Evolutionary conservation across 2,888 invertebrate species (phyloP), one percentile per base, ranked within the genome.

Genomic region (Melanostoma scalare): DNA sequence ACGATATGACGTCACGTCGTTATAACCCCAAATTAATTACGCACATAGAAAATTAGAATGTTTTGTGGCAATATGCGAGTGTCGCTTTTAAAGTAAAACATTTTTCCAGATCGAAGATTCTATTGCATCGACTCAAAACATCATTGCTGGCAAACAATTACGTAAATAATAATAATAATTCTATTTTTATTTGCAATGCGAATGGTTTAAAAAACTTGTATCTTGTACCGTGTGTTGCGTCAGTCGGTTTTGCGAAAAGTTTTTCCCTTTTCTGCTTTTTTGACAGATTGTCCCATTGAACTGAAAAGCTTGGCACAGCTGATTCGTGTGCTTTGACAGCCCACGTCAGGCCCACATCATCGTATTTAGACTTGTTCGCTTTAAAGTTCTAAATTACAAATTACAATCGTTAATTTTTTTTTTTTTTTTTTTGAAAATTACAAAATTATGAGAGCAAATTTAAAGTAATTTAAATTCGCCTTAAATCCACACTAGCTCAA

Each of bases 1-100:
- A 89, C 90, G 90, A 90, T 90, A 87, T 90, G 89, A 89, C 89
- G 89, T 87, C 88, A 87, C 87, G 73, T 61, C 35, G 69, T 60
- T 84, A 75, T 84, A 84, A 79, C 84, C 84, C 79, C 79, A 84
- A 84, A 84, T 79, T 75, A 79, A 84, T 79, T 84, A 84, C 84
- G 84, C 79, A 84, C 67, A 84, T 84, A 84, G 52, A 72, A 79
- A 84, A 74, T 61, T 61, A 30, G 42, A 79, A 75, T 79, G 74
- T 84, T 84, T 79, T 69, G 79, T 55, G 61, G 60, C 33, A 71
- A 79, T 52, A 58, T 60, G 58, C 74, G 35, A 40, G 53, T 84
- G 84, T 84, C 84, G 67, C 42, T 50, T 61, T 79, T 74, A n/a
- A 75, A 79, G 55, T 75, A 65, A 58, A 71, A 75, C 84, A 84